These are phyloP conservation scores for Epistrophe eligans DNA, from an alignment of 2,888 invertebrate genomes.

Conservation along the genomic window DNA sequence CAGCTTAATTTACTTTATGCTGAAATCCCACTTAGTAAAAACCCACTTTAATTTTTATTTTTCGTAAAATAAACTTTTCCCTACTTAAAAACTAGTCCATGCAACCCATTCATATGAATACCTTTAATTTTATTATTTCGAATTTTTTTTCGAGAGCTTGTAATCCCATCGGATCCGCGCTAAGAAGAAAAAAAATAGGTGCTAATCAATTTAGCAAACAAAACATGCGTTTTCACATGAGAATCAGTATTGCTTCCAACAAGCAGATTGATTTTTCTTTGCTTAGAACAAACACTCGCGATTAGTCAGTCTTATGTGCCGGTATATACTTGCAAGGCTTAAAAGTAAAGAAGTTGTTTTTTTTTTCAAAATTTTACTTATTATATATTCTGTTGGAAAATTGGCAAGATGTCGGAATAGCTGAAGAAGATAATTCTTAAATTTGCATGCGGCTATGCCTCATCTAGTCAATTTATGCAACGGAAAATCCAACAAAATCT, in stretches of 20 bases:
- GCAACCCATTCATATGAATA: neutral
- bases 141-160: constrained; percentile 10
- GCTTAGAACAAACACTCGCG: constrained; percentile 49
- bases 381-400: constrained; percentile 76
- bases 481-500: constrained; percentile 74
- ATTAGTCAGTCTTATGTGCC: constrained; percentile 60
- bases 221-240: constrained; percentile 49
- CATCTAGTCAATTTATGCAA: constrained; percentile 83
- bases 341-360: constrained; percentile 11
- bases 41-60: too few species aligned
- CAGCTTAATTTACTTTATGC: too few species aligned
- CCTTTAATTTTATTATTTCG: neutral
- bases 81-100: neutral
- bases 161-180: neutral
- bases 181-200: constrained; percentile 20
- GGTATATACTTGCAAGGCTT: neutral
- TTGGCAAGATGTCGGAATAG: constrained; percentile 84
- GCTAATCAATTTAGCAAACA: constrained; percentile 67
- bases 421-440: constrained; percentile 80
- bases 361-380: neutral
- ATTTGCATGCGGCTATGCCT: constrained; percentile 82
- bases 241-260: neutral
- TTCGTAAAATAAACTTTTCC: too few species aligned
- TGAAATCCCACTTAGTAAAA: too few species aligned
- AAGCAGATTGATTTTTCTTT: constrained; percentile 47